phyloP scores from a whole-genome alignment of 2,888 invertebrate genomes.

The Sphaerophoria taeniata region DNA sequence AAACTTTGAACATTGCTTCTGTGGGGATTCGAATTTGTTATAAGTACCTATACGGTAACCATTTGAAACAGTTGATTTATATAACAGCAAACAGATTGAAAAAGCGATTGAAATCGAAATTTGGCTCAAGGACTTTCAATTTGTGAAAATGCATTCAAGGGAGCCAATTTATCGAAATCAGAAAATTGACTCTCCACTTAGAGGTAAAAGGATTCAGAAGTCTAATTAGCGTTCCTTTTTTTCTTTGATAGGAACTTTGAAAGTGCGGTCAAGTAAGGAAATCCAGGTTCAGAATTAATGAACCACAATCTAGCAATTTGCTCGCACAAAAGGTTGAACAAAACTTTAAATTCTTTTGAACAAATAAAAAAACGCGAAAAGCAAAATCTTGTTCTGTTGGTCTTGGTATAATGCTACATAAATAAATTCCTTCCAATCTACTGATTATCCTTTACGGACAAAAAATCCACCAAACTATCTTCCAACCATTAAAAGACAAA shows the following conservation, averaged over 20 bases:
- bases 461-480: conserved; percentile 32
- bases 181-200: not conserved
- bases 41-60: not conserved
- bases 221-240: no score
- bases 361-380: no score
- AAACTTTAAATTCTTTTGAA: no score
- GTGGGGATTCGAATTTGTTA: conserved; percentile 34
- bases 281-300: no score
- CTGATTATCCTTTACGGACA: not conserved
- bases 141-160: not conserved
- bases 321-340: no score
- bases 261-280: no score
- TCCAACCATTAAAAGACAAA: conserved; percentile 18
- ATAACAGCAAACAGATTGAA: not conserved
- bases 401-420: conserved; percentile 19
- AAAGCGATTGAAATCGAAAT: not conserved
- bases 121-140: conserved; percentile 5
- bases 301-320: no score
- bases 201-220: no score
- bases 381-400: not conserved
- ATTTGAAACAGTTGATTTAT: conserved; percentile 7
- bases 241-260: no score
- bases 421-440: conserved; percentile 21
- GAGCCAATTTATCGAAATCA: not conserved
- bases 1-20: conserved; percentile 11